These are phyloP conservation scores for Drosophila orosa DNA, from an alignment of 1,140 invertebrate species.

Conservation along the genomic window DNA sequence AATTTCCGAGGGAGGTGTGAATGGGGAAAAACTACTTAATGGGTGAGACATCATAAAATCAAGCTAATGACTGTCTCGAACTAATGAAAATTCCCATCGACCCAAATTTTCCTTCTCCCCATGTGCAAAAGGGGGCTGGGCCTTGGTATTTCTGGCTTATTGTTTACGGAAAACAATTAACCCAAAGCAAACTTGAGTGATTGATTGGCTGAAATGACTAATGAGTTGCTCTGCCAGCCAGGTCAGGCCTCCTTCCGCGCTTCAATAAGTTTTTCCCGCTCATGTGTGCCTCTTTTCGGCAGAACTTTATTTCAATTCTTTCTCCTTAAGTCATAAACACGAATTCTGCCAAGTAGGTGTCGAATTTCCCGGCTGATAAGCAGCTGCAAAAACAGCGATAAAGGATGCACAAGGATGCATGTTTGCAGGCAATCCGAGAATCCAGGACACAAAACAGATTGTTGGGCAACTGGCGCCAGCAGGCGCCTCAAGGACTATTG, in stretches of 20 bases:
- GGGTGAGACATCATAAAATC: slow-evolving; percentile 44
- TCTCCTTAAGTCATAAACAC: slow-evolving; percentile 15
- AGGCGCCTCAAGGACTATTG: slow-evolving; percentile 70
- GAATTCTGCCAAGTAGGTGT: slow-evolving; percentile 36
- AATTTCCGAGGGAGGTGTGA: background rate
- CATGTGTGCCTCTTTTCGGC: slow-evolving; percentile 15
- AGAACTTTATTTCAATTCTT: slow-evolving; percentile 6
- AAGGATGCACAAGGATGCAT: slow-evolving; percentile 38
- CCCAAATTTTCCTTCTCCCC: slow-evolving; percentile 21
- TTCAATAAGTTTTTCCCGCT: slow-evolving; percentile 25
- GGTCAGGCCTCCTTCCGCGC: background rate
- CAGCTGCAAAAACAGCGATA: slow-evolving; percentile 24
- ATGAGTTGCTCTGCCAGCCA: slow-evolving; percentile 32
- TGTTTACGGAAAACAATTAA: slow-evolving; percentile 67
- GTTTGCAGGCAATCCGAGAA: slow-evolving; percentile 33
- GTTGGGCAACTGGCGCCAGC: slow-evolving; percentile 66
- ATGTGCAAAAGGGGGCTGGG: slow-evolving; percentile 22
- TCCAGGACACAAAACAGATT: slow-evolving; percentile 38
- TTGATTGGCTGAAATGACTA: slow-evolving; percentile 63
- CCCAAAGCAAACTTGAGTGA: slow-evolving; percentile 52
- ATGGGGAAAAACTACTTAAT: slow-evolving; percentile 58
- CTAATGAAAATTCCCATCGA: slow-evolving; percentile 65
- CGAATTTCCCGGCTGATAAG: slow-evolving; percentile 34
- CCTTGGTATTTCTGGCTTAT: slow-evolving; percentile 41
- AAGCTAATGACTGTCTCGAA: slow-evolving; percentile 71